Conservation (phyloP, 2,113 vertebrate genomes). For the Ahaetulla prasina region DNA sequence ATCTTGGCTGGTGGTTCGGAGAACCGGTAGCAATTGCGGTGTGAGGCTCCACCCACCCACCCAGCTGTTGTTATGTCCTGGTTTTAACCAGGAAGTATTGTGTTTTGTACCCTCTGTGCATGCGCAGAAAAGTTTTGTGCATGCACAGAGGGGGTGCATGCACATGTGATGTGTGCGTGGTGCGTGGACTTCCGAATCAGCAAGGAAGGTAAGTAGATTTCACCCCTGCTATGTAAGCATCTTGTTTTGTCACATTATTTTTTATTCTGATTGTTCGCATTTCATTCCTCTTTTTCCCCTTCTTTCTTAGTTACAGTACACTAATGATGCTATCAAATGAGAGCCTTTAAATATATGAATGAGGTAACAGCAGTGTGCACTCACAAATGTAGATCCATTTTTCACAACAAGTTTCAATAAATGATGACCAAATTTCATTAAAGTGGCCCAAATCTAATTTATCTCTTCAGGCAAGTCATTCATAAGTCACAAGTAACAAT, state of each 20-base stretch:
- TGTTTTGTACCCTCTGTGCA: no score
- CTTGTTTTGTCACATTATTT: background rate
- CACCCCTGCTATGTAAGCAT: no score
- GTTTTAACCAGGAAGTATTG: no score
- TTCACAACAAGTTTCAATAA: background rate
- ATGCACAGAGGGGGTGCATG: no score
- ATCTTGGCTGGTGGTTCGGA: no score
- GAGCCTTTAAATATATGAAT: background rate
- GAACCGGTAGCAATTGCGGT: no score
- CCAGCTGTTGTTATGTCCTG: no score
- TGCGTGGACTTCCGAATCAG: no score
- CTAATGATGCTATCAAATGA: background rate
- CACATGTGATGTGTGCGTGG: no score
- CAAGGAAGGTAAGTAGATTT: no score
- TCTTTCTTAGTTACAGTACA: background rate
- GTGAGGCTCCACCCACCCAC: no score
- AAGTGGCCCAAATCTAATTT: background rate
- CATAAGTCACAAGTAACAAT: background rate
- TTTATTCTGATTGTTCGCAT: background rate
- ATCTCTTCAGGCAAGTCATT: background rate
- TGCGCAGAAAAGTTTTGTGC: no score
- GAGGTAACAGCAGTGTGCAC: background rate
- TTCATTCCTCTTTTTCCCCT: background rate
- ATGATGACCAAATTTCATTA: background rate
- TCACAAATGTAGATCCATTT: background rate